phyloP scores from a whole-genome alignment of 2,113 vertebrate species.

The Diadophis punctatus region DNA sequence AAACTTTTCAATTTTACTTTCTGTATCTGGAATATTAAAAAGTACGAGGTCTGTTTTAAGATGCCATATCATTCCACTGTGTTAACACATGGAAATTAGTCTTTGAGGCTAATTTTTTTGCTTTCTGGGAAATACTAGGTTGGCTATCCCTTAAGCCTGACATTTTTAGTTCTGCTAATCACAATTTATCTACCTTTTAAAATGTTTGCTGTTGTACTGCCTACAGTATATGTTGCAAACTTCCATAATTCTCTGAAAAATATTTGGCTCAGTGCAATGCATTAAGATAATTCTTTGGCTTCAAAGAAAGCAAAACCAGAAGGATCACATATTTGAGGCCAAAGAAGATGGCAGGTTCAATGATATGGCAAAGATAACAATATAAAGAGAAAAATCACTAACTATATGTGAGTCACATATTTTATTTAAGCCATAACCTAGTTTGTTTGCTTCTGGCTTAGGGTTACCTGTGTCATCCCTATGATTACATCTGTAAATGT shows the following conservation, averaged over 20 bases:
- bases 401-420: neutral
- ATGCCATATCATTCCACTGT: neutral
- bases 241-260: neutral
- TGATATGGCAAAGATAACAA: neutral
- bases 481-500: neutral
- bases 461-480: neutral
- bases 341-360: neutral
- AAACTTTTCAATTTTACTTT: neutral
- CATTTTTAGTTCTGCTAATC: neutral
- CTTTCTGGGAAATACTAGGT: neutral
- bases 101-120: neutral
- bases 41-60: neutral
- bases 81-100: neutral
- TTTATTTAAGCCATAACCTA: neutral
- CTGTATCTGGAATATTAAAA: neutral
- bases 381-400: neutral
- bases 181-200: neutral
- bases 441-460: neutral
- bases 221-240: neutral
- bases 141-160: neutral
- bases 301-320: neutral
- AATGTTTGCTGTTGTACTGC: neutral
- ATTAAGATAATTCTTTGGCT: neutral
- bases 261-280: neutral
- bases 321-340: neutral